Conservation (phyloP, 2,113 vertebrate genomes). For the Alectura lathami region DNA sequence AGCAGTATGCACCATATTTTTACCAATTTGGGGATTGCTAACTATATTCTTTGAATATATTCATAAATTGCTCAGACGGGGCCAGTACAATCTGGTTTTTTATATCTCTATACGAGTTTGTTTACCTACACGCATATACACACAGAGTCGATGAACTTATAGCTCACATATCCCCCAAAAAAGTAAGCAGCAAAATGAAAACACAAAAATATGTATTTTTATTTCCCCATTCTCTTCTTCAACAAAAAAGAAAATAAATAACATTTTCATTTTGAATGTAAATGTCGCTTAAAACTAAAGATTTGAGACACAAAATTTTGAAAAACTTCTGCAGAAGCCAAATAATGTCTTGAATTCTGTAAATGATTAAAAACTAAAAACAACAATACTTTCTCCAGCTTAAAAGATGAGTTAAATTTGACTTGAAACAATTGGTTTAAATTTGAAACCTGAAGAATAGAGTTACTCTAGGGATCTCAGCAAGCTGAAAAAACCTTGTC, state of each 20-base stretch:
- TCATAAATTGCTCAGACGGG: not conserved
- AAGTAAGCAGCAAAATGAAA: not conserved
- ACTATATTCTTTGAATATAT: not conserved
- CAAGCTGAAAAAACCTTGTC: not conserved
- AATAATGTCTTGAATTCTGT: not conserved
- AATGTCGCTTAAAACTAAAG: not conserved
- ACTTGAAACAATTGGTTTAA: not conserved
- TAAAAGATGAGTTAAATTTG: not conserved
- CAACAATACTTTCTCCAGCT: not conserved
- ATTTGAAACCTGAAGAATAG: not conserved
- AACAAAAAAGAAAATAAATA: not conserved
- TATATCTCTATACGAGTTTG: not conserved
- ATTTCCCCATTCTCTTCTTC: not conserved
- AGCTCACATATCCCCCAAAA: not conserved
- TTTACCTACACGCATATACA: not conserved
- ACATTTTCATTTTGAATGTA: not conserved
- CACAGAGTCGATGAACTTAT: not conserved
- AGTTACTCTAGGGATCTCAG: not conserved
- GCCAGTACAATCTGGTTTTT: not conserved
- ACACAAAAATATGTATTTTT: not conserved
- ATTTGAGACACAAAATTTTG: not conserved
- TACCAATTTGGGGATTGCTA: not conserved
- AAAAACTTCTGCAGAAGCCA: not conserved
- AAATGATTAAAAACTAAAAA: not conserved
- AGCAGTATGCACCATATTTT: conserved; percentile 20